Evolutionary conservation across 1,140 invertebrate species (phyloP).

Genomic region (Drosophila navojoa): DNA sequence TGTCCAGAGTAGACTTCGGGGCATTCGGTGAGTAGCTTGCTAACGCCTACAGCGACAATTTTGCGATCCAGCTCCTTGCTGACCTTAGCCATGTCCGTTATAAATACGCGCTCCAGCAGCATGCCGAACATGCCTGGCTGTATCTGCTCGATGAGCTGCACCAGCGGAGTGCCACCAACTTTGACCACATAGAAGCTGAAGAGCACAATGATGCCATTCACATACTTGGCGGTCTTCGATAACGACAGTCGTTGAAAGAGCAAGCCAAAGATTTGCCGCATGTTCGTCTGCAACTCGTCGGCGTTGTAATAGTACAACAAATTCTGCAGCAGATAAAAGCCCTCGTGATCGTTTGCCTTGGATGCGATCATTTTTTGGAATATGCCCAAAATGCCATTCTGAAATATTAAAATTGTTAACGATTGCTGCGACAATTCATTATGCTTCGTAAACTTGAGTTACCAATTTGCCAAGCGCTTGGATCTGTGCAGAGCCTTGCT

Average conservation of each 20-base stretch:
- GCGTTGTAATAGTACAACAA: conserved; percentile 90
- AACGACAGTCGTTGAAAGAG: conserved; percentile 96
- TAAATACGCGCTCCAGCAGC: conserved; percentile 94
- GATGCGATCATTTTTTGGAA: conserved; percentile 98
- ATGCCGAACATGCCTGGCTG: conserved; percentile 97
- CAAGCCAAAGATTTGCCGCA: conserved; percentile 95
- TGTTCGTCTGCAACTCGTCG: conserved; percentile 88
- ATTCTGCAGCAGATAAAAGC: conserved; percentile 94
- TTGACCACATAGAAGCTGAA: conserved; percentile 93
- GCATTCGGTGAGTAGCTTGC: conserved; percentile 92
- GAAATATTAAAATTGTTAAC: background rate
- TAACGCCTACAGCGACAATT: conserved; percentile 94
- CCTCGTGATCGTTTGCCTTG: conserved; percentile 98
- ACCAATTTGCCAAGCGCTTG: conserved; percentile 88
- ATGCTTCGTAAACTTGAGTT: conserved; percentile 46
- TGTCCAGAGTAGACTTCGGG: conserved; percentile 81
- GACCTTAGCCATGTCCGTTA: conserved; percentile 94
- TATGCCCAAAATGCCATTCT: conserved; percentile 94
- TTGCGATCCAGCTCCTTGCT: conserved; percentile 92
- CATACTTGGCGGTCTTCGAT: conserved; percentile 97
- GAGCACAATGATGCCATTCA: conserved; percentile 95
- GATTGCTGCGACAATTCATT: background rate
- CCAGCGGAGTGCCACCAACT: conserved; percentile 89
- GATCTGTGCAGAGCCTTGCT: conserved; percentile 89
- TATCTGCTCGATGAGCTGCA: conserved; percentile 93